Base-by-base conservation (phyloP, 2,113 vertebrate genomes). In the Malaclemys terrapin region DNA sequence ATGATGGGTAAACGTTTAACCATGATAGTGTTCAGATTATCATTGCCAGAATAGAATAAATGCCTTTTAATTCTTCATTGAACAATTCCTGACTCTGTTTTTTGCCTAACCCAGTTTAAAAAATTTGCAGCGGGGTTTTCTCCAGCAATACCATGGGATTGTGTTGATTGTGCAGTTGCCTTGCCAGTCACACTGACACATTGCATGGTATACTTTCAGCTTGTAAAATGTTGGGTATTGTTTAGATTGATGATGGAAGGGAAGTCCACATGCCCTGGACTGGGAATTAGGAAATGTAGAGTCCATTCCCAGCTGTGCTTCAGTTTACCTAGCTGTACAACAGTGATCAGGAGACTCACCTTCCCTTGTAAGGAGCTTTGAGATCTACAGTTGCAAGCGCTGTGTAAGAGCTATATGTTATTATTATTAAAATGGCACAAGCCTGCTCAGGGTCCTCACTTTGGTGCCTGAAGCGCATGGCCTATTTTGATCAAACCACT, bases 1-100 rank as follows among this genome's bases (percentile, higher is more conserved):
- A 94, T 94, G 95, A 93, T 95, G 96, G 93, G 91, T 94, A 97
- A 96, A 96, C 90, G 94, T 94, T 93, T 94, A 94, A 97, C 95
- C 92, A 93, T 95, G 94, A 92, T 2, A 91, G 31, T 95, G 91
- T 95, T 96, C 95, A 96, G 93, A 86, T 95, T 96, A 91, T 88
- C 65, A 89, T 90, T 95, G 93, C 96, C 95, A 96, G 88, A 78
- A 88, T 6, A 2, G 85, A 97, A 90, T 96, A 97, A 94, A 93
- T 1, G 20, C 79, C 89, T 93, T 97, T 96, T 94, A 84, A 89
- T 93, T 93, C 2, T 89, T 90, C 82, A 42, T 89, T 89, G 78
- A 85, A 47, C 85, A 82, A 56, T 79, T 54, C 56, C 65, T 94
- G 85, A 91, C 59, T 83, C 89, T 95, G 94, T 93, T 81, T 95